Percentiles rank a stretch among this genome's conserved stretches.
These are phyloP conservation scores for Melanophora roralis DNA, from an alignment of 2,888 invertebrate species.

Conservation along the genomic window DNA sequence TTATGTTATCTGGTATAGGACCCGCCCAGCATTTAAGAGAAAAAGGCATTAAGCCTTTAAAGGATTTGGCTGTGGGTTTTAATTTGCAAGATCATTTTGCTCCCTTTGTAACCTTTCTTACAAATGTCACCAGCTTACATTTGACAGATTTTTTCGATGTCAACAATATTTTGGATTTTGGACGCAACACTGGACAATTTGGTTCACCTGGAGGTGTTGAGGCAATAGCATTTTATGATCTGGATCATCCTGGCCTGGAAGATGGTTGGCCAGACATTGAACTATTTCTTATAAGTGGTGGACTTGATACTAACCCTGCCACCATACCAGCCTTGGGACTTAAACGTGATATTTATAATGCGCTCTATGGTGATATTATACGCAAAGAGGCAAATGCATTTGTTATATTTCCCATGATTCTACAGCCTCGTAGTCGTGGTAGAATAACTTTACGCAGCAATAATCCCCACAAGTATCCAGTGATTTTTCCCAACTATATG, in stretches of 20 bases:
- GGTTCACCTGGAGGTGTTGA: conserved; percentile 80
- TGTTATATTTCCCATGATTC: conserved; percentile 80
- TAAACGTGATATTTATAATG: conserved; percentile 75
- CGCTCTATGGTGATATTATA: conserved; percentile 75
- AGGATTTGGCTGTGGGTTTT: conserved; percentile 81
- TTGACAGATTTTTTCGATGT: conserved; percentile 63
- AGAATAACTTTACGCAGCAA: conserved; percentile 80
- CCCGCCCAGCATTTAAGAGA: conserved; percentile 80
- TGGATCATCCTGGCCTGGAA: conserved; percentile 78
- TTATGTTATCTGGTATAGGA: conserved; percentile 87
- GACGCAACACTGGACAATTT: conserved; percentile 23
- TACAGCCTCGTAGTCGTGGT: conserved; percentile 84
- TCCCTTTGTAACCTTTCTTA: conserved; percentile 82
- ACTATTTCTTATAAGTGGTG: conserved; percentile 80
- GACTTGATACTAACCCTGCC: conserved; percentile 72
- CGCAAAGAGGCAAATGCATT: conserved; percentile 76
- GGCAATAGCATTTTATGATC: conserved; percentile 81
- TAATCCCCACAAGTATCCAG: conserved; percentile 82
- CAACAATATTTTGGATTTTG: conserved; percentile 7
- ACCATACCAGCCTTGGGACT: conserved; percentile 76
- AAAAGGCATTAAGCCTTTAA: conserved; percentile 79
- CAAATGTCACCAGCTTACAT: conserved; percentile 74
- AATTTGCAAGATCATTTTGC: conserved; percentile 83
- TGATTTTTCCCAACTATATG: conserved; percentile 84
- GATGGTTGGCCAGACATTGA: conserved; percentile 83